phyloP scores from a whole-genome alignment of 2,888 invertebrate species.

The Pachydiplax longipennis region DNA sequence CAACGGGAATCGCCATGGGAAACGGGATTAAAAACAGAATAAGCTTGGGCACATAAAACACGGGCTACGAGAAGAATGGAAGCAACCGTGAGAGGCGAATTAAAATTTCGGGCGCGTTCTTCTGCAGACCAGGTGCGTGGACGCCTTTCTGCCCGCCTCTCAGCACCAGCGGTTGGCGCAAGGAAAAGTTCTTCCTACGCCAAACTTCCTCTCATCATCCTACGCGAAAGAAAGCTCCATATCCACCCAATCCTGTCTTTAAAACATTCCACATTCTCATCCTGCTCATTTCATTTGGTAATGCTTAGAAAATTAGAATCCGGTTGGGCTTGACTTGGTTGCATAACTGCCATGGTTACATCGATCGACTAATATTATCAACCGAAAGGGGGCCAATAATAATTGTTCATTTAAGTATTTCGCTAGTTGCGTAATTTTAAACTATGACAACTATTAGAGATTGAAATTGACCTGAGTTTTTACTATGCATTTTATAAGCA shows the following conservation, averaged over 20 bases:
- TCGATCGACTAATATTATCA: too few species aligned
- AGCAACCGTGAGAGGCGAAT: neutral
- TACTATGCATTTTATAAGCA: too few species aligned
- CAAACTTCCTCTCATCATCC: neutral
- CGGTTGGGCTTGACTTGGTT: too few species aligned
- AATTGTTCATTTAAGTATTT: too few species aligned
- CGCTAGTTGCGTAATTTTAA: too few species aligned
- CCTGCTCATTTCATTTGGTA: neutral
- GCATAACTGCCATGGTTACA: too few species aligned
- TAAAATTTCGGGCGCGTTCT: neutral
- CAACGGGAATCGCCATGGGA: neutral
- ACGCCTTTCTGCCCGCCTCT: neutral
- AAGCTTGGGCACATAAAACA: too few species aligned
- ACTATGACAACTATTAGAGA: too few species aligned
- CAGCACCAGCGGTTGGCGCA: neutral
- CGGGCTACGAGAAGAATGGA: too few species aligned
- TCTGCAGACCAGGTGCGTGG: neutral
- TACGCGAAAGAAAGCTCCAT: neutral
- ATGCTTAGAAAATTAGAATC: too few species aligned
- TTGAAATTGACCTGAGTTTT: too few species aligned
- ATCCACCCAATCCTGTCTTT: neutral
- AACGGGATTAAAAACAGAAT: neutral
- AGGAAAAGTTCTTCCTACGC: neutral
- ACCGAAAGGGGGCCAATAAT: too few species aligned
- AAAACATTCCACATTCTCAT: neutral